Evolutionary conservation across 2,888 invertebrate species (phyloP).

Genomic region (Vandiemenella viatica): DNA sequence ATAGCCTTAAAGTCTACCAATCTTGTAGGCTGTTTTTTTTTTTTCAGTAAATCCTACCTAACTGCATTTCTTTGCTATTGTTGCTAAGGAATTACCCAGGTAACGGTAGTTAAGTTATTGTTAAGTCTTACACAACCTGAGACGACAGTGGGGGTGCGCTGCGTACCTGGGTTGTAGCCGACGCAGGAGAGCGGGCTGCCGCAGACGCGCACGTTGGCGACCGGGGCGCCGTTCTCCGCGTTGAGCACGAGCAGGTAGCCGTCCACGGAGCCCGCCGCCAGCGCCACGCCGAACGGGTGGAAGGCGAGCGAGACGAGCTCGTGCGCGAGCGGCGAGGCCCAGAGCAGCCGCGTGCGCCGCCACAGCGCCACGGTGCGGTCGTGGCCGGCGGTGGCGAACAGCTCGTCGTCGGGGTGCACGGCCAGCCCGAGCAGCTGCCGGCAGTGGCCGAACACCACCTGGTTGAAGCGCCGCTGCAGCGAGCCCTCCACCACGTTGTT

Average conservation of each 20-base stretch:
- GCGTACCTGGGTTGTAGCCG: constrained; percentile 55
- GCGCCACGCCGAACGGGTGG: constrained; percentile 73
- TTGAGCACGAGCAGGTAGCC: constrained; percentile 77
- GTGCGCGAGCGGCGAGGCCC: constrained; percentile 73
- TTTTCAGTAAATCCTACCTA: too few species aligned
- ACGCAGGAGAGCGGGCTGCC: constrained; percentile 76
- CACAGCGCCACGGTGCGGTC: constrained; percentile 83
- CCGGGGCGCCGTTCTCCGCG: constrained; percentile 71
- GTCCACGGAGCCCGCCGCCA: constrained; percentile 79
- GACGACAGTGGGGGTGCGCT: too few species aligned
- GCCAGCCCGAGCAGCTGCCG: constrained; percentile 77
- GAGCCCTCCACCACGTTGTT: constrained; percentile 86
- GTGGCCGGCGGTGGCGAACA: constrained; percentile 82
- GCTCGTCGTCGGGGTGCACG: constrained; percentile 79
- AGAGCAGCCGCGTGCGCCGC: constrained; percentile 75
- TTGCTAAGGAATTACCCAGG: too few species aligned
- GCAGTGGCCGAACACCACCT: constrained; percentile 73
- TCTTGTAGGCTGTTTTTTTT: too few species aligned
- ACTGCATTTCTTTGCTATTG: too few species aligned
- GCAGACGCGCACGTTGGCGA: constrained; percentile 72
- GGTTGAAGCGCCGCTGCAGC: constrained; percentile 72
- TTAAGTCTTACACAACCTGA: too few species aligned
- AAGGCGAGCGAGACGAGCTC: constrained; percentile 79
- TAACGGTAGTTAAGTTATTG: too few species aligned
- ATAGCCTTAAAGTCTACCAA: too few species aligned